Conservation (phyloP, 2,888 invertebrate genomes). For the Plebejus melissa region DNA sequence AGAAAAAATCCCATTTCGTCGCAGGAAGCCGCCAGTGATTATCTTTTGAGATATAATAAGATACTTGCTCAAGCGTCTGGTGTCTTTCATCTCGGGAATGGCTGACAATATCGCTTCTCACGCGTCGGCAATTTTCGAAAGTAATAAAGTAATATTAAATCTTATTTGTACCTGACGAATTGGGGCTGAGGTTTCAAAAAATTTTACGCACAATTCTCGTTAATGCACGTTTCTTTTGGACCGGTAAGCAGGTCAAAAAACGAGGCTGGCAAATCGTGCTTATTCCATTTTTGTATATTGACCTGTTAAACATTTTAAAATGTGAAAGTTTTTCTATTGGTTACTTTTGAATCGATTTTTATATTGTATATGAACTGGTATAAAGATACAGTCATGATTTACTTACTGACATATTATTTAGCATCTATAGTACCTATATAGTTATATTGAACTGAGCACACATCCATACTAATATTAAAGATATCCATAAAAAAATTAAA, state of each 20-base stretch:
- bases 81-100: slow-evolving; percentile 14
- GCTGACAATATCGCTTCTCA: slow-evolving; percentile 4
- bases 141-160: slow-evolving; percentile 25
- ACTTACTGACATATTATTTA: too few species aligned
- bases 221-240: neutral
- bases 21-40: neutral
- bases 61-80: neutral
- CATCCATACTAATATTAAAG: too few species aligned
- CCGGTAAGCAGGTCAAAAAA: neutral
- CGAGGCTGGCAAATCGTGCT: neutral
- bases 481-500: too few species aligned
- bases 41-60: slow-evolving; percentile 22
- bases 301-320: too few species aligned
- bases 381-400: too few species aligned
- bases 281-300: too few species aligned
- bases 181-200: neutral
- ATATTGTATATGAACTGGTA: too few species aligned
- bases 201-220: neutral
- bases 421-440: too few species aligned
- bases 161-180: neutral
- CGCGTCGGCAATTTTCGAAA: slow-evolving; percentile 5
- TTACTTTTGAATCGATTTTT: too few species aligned
- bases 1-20: slow-evolving; percentile 5
- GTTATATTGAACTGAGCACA: too few species aligned
- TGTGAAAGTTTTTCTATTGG: too few species aligned